Percentiles rank a stretch among this genome's conserved stretches.
Conservation (phyloP, 2,797 vertebrate species). For the Sciurus vulgaris region DNA sequence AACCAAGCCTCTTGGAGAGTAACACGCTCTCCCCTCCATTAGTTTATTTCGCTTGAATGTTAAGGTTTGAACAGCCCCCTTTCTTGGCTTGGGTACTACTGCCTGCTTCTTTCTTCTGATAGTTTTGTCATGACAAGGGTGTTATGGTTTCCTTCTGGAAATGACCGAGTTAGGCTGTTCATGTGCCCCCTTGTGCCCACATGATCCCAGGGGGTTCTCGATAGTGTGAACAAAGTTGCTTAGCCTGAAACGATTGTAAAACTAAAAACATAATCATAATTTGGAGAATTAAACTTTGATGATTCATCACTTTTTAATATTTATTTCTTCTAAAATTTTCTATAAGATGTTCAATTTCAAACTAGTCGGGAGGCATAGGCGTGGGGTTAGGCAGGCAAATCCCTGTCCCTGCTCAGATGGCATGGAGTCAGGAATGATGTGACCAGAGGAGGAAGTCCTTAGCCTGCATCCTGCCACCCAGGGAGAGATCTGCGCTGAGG, state of each 20-base stretch:
- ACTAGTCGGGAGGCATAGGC: background rate
- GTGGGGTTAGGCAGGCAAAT: background rate
- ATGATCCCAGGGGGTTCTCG: background rate
- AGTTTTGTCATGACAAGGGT: background rate
- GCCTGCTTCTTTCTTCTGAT: background rate
- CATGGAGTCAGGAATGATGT: background rate
- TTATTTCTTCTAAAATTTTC: conserved; percentile 21
- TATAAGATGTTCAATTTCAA: background rate
- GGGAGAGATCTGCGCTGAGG: background rate
- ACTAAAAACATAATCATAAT: background rate
- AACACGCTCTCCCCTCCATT: background rate
- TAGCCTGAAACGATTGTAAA: background rate
- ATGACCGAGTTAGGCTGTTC: background rate
- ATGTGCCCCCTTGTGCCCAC: background rate
- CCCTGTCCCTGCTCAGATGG: background rate
- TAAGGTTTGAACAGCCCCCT: background rate
- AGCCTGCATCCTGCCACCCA: background rate
- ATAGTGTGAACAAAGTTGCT: background rate
- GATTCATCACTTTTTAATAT: background rate
- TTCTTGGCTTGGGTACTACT: background rate
- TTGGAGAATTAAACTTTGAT: background rate
- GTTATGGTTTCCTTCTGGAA: background rate
- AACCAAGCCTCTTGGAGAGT: background rate
- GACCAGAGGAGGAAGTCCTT: background rate
- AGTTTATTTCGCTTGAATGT: background rate